A percentile compares a stretch with the other conserved stretches of the same genome.
These are phyloP conservation scores for Tetranychus urticae DNA, from an alignment of 1,140 invertebrate genomes.

Conservation along the genomic window DNA sequence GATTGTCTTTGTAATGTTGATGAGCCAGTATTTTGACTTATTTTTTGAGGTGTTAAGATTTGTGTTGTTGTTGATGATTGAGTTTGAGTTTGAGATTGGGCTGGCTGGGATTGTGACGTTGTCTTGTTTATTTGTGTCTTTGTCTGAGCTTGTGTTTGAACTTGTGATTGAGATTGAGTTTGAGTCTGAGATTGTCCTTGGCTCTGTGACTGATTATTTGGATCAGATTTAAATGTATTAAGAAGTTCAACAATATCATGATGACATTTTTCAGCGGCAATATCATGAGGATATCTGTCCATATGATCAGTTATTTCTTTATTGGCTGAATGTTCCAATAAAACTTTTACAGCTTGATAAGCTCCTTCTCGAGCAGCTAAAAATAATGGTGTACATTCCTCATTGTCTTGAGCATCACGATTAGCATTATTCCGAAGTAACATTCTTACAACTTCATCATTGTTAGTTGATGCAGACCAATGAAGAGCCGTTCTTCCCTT, in stretches of 20 bases:
- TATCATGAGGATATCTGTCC: constrained; percentile 74
- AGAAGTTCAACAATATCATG: constrained; percentile 74
- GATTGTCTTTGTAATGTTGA: too few species aligned
- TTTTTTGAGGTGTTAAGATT: too few species aligned
- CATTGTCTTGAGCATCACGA: constrained; percentile 80
- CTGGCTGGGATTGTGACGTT: too few species aligned
- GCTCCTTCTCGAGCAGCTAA: constrained; percentile 79
- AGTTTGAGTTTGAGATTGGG: too few species aligned
- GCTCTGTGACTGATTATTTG: too few species aligned
- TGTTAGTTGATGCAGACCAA: constrained; percentile 89
- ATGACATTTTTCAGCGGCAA: constrained; percentile 69
- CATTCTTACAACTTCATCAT: constrained; percentile 77
- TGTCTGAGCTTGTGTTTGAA: too few species aligned
- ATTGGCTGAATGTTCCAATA: constrained; percentile 76
- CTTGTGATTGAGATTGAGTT: background rate
- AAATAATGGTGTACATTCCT: constrained; percentile 88
- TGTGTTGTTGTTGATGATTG: too few species aligned
- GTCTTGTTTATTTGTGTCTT: too few species aligned
- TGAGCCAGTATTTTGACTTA: too few species aligned
- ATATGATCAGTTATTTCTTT: constrained; percentile 92
- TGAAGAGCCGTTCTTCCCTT: constrained; percentile 78
- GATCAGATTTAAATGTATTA: constrained; percentile 24
- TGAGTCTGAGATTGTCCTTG: too few species aligned
- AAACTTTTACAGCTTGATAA: constrained; percentile 63
- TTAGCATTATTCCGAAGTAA: constrained; percentile 74